Base-by-base conservation (phyloP, 1,140 invertebrate species). In the Zaprionus davidi region DNA sequence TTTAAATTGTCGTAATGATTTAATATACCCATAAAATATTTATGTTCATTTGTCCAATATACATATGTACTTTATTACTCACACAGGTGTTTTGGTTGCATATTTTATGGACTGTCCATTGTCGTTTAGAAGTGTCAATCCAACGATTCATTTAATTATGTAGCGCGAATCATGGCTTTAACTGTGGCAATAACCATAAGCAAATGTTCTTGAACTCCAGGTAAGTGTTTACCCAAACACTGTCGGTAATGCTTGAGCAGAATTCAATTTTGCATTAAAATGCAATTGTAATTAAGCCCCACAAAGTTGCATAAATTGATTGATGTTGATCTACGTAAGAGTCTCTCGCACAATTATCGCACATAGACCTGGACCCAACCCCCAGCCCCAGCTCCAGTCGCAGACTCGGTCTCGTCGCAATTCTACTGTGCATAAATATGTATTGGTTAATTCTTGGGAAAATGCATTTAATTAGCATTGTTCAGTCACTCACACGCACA, bases 101-200 rank as follows among this genome's bases (percentile, higher is more conserved):
- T 24, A 22, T 51, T 44, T 51, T 51, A 51, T 51, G 46, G 12
- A 51, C 46, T 22, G 46, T 49, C 46, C n/a, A 44, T 44, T n/a
- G 15, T 22, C 46, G 20, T 22, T 49, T 49, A 20, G 46, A 41
- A 41, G 38, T 41, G 38, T 41, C 38, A 51, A 24, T 51, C 20
- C 17, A 51, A 12, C 46, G 41, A 51, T 24, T 24, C 17, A 24
- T 51, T 51, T 24, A 51, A 24, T 51, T 24, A 24, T 51, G 46
- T 51, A 5, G 20, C 46, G 9, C 41, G 41, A 46, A 5, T 51
- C 17, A 51, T 51, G 46, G 20, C 46, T 22, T 6, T 51, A 86
- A 79, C 72, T 86, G 55, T 85, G 82, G 86, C 82, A 87, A 87
- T 82, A 86, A 79, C 82, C 83, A 87, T 71, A 44, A 71, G n/a